Percentiles rank a stretch among this genome's conserved stretches.
phyloP scores from a whole-genome alignment of 1,140 invertebrate genomes.

The Schlechtendalia chinensis region DNA sequence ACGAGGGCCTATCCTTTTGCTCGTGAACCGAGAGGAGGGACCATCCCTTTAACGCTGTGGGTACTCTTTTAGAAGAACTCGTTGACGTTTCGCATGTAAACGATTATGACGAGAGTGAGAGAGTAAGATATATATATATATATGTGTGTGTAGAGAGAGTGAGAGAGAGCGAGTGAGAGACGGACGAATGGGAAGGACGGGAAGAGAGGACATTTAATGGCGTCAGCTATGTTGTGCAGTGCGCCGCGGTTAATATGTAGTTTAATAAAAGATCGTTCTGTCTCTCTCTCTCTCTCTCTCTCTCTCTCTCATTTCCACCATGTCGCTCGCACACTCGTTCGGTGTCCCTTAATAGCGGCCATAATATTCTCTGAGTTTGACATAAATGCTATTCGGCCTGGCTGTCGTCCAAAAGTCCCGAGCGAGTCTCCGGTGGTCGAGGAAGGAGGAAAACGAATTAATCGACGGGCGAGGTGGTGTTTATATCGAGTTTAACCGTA shows the following conservation, averaged over 20 bases:
- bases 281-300: background rate
- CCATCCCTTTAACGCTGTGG: background rate
- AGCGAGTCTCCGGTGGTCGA: background rate
- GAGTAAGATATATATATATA: too few relatives aligned
- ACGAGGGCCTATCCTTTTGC: background rate
- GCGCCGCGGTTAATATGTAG: slow-evolving; percentile 42
- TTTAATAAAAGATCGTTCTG: slow-evolving; percentile 34
- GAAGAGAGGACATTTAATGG: slow-evolving; percentile 24
- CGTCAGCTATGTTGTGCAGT: slow-evolving; percentile 2
- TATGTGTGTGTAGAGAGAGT: background rate
- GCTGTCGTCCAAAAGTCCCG: slow-evolving; percentile 45
- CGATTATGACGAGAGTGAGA: slow-evolving; percentile 8
- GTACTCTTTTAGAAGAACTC: slow-evolving; percentile 28
- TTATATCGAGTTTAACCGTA: slow-evolving; percentile 25
- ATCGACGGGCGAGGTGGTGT: slow-evolving; percentile 31
- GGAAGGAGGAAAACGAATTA: slow-evolving; percentile 41
- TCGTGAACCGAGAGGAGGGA: background rate
- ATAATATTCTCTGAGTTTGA: slow-evolving; percentile 50
- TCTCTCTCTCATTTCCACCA: background rate
- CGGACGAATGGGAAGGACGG: background rate
- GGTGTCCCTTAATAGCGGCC: slow-evolving; percentile 39
- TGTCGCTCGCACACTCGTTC: slow-evolving; percentile 33
- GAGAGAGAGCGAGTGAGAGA: background rate
- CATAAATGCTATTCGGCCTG: slow-evolving; percentile 45
- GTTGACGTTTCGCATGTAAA: slow-evolving; percentile 39